Base-by-base conservation (phyloP, 35 echinoderm and acorn worm genomes). In the Hemicentrotus pulcherrimus region DNA sequence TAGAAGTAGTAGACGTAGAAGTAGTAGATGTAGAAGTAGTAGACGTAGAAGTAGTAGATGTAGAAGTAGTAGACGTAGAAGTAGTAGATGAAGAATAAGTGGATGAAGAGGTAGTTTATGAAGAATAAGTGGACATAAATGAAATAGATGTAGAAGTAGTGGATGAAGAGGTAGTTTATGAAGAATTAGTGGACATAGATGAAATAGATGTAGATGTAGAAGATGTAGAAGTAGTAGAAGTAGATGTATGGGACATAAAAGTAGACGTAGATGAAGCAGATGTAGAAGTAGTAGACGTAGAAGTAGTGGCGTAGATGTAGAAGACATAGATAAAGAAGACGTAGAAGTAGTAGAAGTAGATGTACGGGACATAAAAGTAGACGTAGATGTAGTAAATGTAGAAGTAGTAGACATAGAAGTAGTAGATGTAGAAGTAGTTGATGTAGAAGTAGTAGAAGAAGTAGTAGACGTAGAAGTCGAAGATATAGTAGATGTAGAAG, bases 391-490 rank as follows among this genome's bases (percentile, higher is more conserved):
- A 65, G 60, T 94, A 4, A 11, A 28, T 86, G 85, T 86, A 30
- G 85, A 1, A 86, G 85, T 5, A 86, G 85, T 86, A 86, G 85
- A 32, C 7, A 11, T 86, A 86, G 85, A 30, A 94, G 14, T 94
- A 61, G 94, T 94, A 65, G 59, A 55, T n/a, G 48, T 94, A 60
- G 60, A 55, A 94, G 94, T 94, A 60, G 94, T 94, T 19, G 78
- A 55, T 28, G 94, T 65, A 94, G 60, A 55, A 94, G 60, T 65
- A 94, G 46, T 94, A 65, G 94, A 59, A 94, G 32, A 59, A 65
- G 94, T 94, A 86, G 94, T 60, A 86, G 85, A 31, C 6, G 85
- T 86, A 32, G 85, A 31, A 86, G 85, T 41, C 0, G 35, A 1
- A 41, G 35, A 41, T 3, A 3, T 41, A 31, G 86, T 12, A 31